These are phyloP conservation scores for Phymatocera aterrima DNA, from an alignment of 2,888 invertebrate species.

Conservation along the genomic window DNA sequence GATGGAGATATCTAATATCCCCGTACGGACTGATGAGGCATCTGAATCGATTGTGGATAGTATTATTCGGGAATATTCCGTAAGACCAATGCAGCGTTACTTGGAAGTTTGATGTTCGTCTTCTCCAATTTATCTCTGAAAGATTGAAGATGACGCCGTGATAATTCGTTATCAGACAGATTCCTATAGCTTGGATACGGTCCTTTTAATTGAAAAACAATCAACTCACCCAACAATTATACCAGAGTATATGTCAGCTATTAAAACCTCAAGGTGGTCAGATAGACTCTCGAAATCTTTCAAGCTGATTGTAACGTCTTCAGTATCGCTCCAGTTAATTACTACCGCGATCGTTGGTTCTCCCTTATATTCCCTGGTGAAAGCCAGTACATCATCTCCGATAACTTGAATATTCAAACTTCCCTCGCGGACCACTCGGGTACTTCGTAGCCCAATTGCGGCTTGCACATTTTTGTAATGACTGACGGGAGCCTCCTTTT, in stretches of 20 bases:
- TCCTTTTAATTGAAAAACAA: too few species aligned
- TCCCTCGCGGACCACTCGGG: slow-evolving; percentile 73
- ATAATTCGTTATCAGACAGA: too few species aligned
- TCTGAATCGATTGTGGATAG: too few species aligned
- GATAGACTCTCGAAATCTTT: not conserved
- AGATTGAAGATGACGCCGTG: too few species aligned
- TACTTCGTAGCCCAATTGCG: slow-evolving; percentile 70
- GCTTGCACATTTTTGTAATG: slow-evolving; percentile 74
- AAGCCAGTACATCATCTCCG: slow-evolving; percentile 47
- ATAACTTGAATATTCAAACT: slow-evolving; percentile 60
- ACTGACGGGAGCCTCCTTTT: slow-evolving; percentile 75
- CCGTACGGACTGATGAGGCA: too few species aligned
- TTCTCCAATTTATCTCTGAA: too few species aligned
- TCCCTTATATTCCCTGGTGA: slow-evolving; percentile 47
- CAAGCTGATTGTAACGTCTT: not conserved
- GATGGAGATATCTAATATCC: too few species aligned
- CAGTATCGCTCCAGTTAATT: not conserved
- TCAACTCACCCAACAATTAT: slow-evolving; percentile 12
- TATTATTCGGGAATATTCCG: too few species aligned
- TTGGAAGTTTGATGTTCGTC: too few species aligned
- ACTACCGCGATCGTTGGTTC: not conserved
- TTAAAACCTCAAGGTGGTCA: slow-evolving; percentile 34
- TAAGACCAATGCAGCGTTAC: too few species aligned
- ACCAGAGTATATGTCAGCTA: slow-evolving; percentile 48
- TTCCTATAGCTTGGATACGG: too few species aligned